Conservation (phyloP, 2,113 vertebrate genomes). For the Macrotis lagotis region DNA sequence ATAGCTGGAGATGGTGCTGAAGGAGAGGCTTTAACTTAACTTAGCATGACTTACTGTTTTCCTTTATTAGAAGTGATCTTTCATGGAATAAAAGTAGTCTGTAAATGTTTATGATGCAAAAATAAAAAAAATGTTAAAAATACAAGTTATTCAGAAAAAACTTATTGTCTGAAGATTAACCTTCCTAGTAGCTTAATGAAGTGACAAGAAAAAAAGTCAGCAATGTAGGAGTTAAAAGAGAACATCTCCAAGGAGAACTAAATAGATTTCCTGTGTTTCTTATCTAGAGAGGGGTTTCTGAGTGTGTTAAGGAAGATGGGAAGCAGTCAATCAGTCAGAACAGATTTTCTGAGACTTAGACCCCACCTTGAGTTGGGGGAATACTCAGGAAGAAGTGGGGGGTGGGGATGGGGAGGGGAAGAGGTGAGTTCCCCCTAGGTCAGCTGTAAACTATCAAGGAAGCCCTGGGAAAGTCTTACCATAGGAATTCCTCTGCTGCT, state of each 20-base stretch:
- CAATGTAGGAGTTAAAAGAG: slow-evolving; percentile 44
- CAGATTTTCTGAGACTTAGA: slow-evolving; percentile 74
- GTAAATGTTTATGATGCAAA: slow-evolving; percentile 26
- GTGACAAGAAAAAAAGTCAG: slow-evolving; percentile 78
- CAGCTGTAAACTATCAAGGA: slow-evolving; percentile 65
- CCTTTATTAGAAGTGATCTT: neutral
- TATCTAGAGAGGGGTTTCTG: slow-evolving; percentile 68
- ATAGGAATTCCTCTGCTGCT: slow-evolving; percentile 78
- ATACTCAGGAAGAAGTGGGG: slow-evolving; percentile 77
- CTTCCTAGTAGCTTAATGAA: slow-evolving; percentile 30
- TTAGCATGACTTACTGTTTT: neutral
- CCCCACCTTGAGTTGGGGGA: slow-evolving; percentile 37
- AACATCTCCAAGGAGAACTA: slow-evolving; percentile 43
- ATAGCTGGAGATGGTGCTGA: too few relatives aligned
- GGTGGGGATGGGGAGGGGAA: slow-evolving; percentile 60
- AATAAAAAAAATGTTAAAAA: neutral
- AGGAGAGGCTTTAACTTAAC: too few relatives aligned
- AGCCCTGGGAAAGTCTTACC: slow-evolving; percentile 78
- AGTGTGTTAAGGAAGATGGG: slow-evolving; percentile 57
- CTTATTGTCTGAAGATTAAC: slow-evolving; percentile 68
- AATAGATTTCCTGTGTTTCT: slow-evolving; percentile 64
- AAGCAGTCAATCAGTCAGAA: slow-evolving; percentile 74
- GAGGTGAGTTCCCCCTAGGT: slow-evolving; percentile 77
- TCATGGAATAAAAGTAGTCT: neutral
- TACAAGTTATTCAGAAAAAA: slow-evolving; percentile 66